These are phyloP conservation scores for rat (Rattus norvegicus) DNA, from an alignment of 2,113 vertebrate genomes.

Conservation along the genomic window DNA sequence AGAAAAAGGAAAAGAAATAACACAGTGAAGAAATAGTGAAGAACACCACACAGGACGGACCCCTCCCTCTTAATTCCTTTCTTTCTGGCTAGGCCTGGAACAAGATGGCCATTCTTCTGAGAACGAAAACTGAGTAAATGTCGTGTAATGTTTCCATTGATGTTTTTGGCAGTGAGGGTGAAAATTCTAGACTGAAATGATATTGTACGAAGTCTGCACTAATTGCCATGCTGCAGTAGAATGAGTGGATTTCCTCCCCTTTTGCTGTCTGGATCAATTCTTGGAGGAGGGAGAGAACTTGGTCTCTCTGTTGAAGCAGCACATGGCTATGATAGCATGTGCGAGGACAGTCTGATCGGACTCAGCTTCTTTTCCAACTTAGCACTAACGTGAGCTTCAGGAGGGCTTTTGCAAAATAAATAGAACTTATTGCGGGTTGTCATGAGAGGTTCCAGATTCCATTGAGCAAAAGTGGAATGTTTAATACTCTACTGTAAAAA, in stretches of 20 bases:
- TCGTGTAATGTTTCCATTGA: constrained; percentile 83
- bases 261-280: constrained; percentile 80
- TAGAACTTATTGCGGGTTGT: constrained; percentile 72
- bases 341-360: constrained; percentile 55
- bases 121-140: constrained; percentile 77
- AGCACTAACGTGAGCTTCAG: constrained; percentile 59
- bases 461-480: constrained; percentile 78
- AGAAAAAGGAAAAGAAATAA: not conserved
- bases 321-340: constrained; percentile 70
- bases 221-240: constrained; percentile 81
- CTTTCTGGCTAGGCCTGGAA: constrained; percentile 68
- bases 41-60: not conserved
- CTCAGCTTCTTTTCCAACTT: constrained; percentile 64
- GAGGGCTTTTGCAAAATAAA: constrained; percentile 74
- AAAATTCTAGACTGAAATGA: constrained; percentile 85
- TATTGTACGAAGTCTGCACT: constrained; percentile 83
- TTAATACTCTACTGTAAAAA: constrained; percentile 71
- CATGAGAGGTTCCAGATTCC: constrained; percentile 81
- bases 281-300: constrained; percentile 71
- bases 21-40: constrained; percentile 18
- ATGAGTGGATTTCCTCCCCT: constrained; percentile 77
- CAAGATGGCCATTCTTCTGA: constrained; percentile 70
- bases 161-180: constrained; percentile 83
- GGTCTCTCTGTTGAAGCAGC: constrained; percentile 69
- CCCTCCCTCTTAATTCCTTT: constrained; percentile 49